Percentiles rank a stretch among this genome's conserved stretches.
These are phyloP conservation scores for Recurvirostra avosetta DNA, from an alignment of 2,113 vertebrate species.

Conservation along the genomic window DNA sequence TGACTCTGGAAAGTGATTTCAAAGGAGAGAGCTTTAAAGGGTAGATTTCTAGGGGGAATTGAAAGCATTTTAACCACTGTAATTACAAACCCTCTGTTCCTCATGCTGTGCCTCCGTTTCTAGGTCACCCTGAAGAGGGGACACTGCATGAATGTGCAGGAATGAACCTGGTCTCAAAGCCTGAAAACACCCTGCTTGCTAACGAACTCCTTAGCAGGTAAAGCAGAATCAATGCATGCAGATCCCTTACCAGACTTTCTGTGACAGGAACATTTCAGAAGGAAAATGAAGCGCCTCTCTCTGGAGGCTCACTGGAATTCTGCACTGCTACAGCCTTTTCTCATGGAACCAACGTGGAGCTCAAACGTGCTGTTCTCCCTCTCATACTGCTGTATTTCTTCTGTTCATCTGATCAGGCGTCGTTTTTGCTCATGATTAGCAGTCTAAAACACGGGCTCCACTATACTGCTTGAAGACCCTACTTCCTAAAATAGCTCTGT, in stretches of 20 bases:
- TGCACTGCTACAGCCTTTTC: background rate
- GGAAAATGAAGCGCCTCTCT: background rate
- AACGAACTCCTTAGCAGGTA: background rate
- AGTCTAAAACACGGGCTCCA: background rate
- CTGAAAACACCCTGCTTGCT: background rate
- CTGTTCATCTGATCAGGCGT: background rate
- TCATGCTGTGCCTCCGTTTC: background rate
- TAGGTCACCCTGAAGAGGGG: background rate
- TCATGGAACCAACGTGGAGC: background rate
- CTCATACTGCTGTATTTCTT: background rate
- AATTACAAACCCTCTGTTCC: background rate
- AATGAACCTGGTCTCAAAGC: background rate
- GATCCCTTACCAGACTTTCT: background rate
- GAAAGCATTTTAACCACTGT: background rate
- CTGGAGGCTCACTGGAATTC: background rate
- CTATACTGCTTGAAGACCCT: background rate
- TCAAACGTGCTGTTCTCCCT: background rate
- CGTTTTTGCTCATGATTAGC: background rate
- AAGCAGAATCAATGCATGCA: background rate
- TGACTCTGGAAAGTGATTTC: background rate
- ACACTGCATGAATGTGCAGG: background rate
- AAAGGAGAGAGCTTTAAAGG: background rate
- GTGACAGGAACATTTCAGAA: background rate
- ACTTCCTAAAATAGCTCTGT: background rate
- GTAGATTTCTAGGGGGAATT: background rate